Base-by-base conservation (phyloP, 2,888 invertebrate genomes). In the Meandrusa payeni region DNA sequence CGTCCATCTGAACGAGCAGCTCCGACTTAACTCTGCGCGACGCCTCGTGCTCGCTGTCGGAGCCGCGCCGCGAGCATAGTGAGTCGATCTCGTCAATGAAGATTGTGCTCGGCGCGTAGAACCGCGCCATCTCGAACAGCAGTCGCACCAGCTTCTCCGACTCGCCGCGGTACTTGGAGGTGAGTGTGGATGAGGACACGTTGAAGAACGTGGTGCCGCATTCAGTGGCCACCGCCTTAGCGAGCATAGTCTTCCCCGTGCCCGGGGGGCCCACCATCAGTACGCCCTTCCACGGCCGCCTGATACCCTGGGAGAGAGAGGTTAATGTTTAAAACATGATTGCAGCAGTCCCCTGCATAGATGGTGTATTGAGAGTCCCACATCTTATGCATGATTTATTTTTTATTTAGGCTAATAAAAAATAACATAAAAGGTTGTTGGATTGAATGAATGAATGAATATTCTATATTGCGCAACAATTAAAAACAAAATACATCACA, bases 51-150 rank as follows among this genome's bases (percentile, higher is more conserved):
- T 99, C 99, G 7, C 95, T 95, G 73, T 97, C 97, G 0, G 96
- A 95, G 41, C 99, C 99, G 73, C 98, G 91, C 51, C 96, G 92
- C 9, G 97, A 97, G 74, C 98, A 98, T 49, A 99, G 85, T 13
- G 98, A 97, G 89, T 99, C 99, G 49, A 99, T 99, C 90, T 99
- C 99, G 83, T 99, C 99, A 47, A 99, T 97, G 80, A 99, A 99
- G 63, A 99, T 98, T 42, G 98, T 99, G 66, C 97, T 97, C 2
- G 99, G 99, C 44, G 99, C 98, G 89, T 98, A 98, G 89, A 97
- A 98, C 55, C 98, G 91, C 1, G 98, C 98, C 97, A 99, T 98
- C 90, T 98, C 98, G 77, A 99, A 99, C 0, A 99, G 89, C 37
- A 99, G 81, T 47, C 98, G 91, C 51, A 99, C 98, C 63, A 99